A percentile compares a stretch with the other conserved stretches of the same genome.
Evolutionary conservation across 2,797 vertebrate genomes (phyloP).

Genomic region (Zenarchopterus dispar): DNA sequence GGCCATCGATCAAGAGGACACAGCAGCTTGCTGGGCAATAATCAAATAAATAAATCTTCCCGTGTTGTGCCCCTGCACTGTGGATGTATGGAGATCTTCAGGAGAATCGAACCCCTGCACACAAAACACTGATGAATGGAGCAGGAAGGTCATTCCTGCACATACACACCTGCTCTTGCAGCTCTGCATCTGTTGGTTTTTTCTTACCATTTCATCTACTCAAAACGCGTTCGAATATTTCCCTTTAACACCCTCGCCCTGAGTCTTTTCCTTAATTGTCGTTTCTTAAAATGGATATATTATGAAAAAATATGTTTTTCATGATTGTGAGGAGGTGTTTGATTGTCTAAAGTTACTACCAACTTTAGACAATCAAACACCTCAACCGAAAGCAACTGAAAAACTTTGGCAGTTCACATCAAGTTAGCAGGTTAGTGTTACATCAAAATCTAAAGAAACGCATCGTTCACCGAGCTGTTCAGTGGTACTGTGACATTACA

Average conservation of each 20-base stretch:
- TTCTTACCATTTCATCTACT: slow-evolving; percentile 5
- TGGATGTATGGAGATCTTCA: slow-evolving; percentile 42
- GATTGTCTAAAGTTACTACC: no score
- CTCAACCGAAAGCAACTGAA: no score
- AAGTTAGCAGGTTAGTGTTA: no score
- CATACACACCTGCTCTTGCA: slow-evolving; percentile 16
- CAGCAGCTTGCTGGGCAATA: slow-evolving; percentile 72
- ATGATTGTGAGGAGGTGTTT: no score
- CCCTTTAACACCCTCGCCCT: not conserved
- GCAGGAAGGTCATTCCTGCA: slow-evolving; percentile 39
- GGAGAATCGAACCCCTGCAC: slow-evolving; percentile 44
- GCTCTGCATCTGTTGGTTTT: slow-evolving; percentile 8
- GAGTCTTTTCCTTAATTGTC: not conserved
- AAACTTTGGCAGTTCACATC: no score
- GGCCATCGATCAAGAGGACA: slow-evolving; percentile 71
- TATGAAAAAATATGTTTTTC: no score
- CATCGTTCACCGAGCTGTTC: no score
- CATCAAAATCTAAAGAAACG: no score
- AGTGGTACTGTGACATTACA: no score
- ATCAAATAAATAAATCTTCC: slow-evolving; percentile 81
- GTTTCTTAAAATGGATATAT: not conserved
- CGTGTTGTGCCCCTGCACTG: slow-evolving; percentile 37
- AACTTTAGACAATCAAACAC: no score
- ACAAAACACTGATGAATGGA: slow-evolving; percentile 51
- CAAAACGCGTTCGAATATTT: slow-evolving; percentile 11